Evolutionary conservation across 2,888 invertebrate genomes (phyloP).

Genomic region (Sinohyriopsis cumingii): DNA sequence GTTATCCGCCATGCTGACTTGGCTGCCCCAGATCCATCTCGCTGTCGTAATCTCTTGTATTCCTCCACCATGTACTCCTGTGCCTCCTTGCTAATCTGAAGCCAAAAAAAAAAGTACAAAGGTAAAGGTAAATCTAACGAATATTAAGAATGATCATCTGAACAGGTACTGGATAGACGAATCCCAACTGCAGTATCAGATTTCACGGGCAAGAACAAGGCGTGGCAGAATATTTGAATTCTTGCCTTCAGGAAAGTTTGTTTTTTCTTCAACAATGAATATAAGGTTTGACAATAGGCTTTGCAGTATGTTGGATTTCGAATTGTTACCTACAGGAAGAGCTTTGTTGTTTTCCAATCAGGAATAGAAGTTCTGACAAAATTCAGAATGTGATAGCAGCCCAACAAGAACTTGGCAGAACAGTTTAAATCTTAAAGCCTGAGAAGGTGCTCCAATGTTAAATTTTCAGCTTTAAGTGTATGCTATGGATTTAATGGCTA

Average conservation of each 20-base stretch:
- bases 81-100: conserved; percentile 80
- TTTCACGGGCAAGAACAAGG: too few relatives aligned
- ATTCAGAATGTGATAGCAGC: too few relatives aligned
- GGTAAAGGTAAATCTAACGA: neutral
- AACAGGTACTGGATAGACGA: too few relatives aligned
- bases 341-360: too few relatives aligned
- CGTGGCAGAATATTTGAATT: neutral
- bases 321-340: neutral
- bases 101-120: neutral
- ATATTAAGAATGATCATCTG: neutral
- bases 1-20: conserved; percentile 95
- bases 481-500: too few relatives aligned
- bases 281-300: neutral
- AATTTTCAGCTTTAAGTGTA: too few relatives aligned
- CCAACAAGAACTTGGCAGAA: too few relatives aligned
- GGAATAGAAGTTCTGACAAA: too few relatives aligned
- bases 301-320: neutral
- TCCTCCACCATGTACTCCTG: conserved; percentile 88
- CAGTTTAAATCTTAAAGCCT: too few relatives aligned
- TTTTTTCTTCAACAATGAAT: neutral
- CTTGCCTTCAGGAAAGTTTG: neutral
- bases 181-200: too few relatives aligned
- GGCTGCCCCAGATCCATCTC: conserved; percentile 81
- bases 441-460: too few relatives aligned
- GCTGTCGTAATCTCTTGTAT: conserved; percentile 88